These are phyloP conservation scores for Epinotia ramella DNA, from an alignment of 2,888 invertebrate genomes.

Conservation along the genomic window DNA sequence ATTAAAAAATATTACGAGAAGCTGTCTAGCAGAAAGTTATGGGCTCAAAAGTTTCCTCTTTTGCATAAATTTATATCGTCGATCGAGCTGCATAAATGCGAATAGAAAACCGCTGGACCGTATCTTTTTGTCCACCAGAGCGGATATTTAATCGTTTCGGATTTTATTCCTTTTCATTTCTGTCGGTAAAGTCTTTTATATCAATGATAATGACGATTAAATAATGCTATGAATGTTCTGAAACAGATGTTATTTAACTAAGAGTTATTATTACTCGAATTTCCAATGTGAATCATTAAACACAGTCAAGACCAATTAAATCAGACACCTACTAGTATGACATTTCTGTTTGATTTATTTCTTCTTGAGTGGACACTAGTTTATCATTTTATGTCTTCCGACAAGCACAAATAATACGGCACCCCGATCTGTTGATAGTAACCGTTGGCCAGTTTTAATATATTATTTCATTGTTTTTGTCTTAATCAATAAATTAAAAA, in stretches of 20 bases:
- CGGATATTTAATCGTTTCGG: slow-evolving; percentile 61
- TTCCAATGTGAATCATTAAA: not conserved
- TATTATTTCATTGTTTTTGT: too few species aligned
- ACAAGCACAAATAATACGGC: too few species aligned
- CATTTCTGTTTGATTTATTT: too few species aligned
- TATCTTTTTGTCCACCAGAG: slow-evolving; percentile 55
- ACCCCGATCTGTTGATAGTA: too few species aligned
- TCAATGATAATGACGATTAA: not conserved
- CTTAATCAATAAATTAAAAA: too few species aligned
- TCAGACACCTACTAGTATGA: too few species aligned
- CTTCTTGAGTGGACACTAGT: too few species aligned
- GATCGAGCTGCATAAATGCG: slow-evolving; percentile 57
- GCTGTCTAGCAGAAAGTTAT: not conserved
- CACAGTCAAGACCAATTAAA: not conserved
- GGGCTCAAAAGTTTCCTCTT: slow-evolving; percentile 10
- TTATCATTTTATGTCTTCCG: too few species aligned
- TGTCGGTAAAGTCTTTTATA: slow-evolving; percentile 5
- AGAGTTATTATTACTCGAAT: not conserved
- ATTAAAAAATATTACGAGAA: not conserved
- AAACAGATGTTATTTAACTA: too few species aligned
- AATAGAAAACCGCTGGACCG: slow-evolving; percentile 61
- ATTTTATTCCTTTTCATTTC: slow-evolving; percentile 48
- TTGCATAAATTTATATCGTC: slow-evolving; percentile 25
- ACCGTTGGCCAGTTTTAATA: too few species aligned
- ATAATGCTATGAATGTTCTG: not conserved